A percentile compares a stretch with the other conserved stretches of the same genome.
These are phyloP conservation scores for Thysanoteuthis rhombus DNA, from an alignment of 2,888 invertebrate species.

Conservation along the genomic window DNA sequence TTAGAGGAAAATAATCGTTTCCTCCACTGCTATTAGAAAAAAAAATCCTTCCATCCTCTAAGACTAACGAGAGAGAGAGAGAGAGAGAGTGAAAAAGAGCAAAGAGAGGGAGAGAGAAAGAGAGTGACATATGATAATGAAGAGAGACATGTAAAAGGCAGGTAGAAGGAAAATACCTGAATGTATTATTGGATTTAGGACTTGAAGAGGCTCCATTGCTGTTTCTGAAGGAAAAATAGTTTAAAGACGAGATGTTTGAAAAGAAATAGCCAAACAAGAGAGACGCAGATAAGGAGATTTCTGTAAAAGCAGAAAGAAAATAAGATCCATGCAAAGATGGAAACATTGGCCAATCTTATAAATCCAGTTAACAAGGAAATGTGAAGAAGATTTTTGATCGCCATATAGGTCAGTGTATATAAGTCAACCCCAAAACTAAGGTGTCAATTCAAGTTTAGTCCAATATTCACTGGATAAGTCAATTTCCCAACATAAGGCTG, in stretches of 20 bases:
- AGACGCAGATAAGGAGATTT: background rate
- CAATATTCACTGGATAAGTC: too few species aligned
- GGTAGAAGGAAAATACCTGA: constrained; percentile 26
- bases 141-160: background rate
- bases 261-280: background rate
- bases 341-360: background rate
- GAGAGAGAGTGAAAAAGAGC: background rate
- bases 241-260: background rate
- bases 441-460: too few species aligned
- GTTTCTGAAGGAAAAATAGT: constrained; percentile 31
- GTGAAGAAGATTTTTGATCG: background rate
- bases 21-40: background rate
- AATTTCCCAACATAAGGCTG: too few species aligned
- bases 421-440: too few species aligned
- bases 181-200: constrained; percentile 28
- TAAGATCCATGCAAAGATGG: background rate
- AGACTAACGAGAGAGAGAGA: background rate
- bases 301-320: background rate
- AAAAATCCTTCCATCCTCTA: background rate
- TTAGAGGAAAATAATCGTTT: background rate
- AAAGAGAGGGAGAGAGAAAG: too few species aligned
- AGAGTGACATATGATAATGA: background rate
- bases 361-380: background rate
- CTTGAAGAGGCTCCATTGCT: constrained; percentile 24
- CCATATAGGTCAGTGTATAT: too few species aligned